These are phyloP conservation scores for Bacillus rossius DNA, from an alignment of 1,140 invertebrate genomes.

Conservation along the genomic window DNA sequence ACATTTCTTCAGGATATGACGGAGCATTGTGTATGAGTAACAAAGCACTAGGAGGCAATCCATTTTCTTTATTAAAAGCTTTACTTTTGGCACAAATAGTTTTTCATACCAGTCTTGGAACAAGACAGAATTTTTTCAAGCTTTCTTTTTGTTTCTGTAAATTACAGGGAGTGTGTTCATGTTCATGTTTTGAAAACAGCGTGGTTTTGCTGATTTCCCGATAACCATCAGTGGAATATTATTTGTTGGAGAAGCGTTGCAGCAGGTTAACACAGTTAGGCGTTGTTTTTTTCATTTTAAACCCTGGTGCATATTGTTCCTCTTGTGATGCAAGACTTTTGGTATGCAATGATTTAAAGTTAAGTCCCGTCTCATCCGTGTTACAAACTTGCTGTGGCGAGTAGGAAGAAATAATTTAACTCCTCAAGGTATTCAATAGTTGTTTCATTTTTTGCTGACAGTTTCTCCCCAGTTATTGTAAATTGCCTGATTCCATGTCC, in stretches of 20 bases:
- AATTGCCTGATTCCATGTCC: conserved; percentile 34
- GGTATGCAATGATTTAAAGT: conserved; percentile 36
- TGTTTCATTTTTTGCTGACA: conserved; percentile 23
- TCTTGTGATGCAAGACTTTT: conserved; percentile 31
- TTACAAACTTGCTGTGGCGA: conserved; percentile 37
- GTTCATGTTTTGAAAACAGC: too few species aligned
- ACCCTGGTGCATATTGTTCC: conserved; percentile 28
- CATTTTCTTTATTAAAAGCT: conserved; percentile 15
- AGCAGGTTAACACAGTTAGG: conserved; percentile 8
- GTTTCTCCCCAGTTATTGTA: conserved; percentile 34
- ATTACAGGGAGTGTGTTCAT: too few species aligned
- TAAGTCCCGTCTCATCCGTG: conserved; percentile 40
- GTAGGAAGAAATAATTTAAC: conserved; percentile 2
- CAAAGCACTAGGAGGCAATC: conserved; percentile 18
- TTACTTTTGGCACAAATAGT: conserved; percentile 30
- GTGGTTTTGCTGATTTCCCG: too few species aligned
- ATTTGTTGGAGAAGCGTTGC: not conserved
- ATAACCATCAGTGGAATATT: too few species aligned
- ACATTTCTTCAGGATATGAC: conserved; percentile 10
- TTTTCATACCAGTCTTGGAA: conserved; percentile 37
- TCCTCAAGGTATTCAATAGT: conserved; percentile 16
- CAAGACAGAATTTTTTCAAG: conserved; percentile 22
- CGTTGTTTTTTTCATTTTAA: conserved; percentile 29
- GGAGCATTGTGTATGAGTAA: conserved; percentile 21
- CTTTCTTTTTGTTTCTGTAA: too few species aligned